Evolutionary conservation across 2,113 vertebrate species (phyloP), one percentile per base, ranked within the genome.

Genomic region (Alectura lathami): DNA sequence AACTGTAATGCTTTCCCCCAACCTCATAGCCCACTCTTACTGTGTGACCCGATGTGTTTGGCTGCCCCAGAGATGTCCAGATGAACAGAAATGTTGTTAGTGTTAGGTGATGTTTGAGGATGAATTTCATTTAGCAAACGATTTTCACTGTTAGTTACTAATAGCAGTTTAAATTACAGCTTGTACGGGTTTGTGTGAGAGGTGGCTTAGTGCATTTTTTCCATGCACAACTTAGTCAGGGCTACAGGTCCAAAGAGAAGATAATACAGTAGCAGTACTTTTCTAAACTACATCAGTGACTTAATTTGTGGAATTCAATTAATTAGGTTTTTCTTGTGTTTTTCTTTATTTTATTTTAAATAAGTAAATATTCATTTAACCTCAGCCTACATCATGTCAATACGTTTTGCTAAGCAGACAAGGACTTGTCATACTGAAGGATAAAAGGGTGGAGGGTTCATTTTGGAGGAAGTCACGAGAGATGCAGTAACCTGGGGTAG

Each of bases 151-250:
- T 29, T 11, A 5, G 0, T 48, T 86, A 0, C 40, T 27, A 9
- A 22, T 17, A 16, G 32, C 30, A 32, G 4, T 38, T 60, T 80
- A 32, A 27, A 27, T 18, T 68, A 11, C 1, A 34, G 13, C 12
- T 78, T 53, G 4, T 40, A 22, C 9, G 4, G 4, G 20, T 63
- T 86, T 0, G 0, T 36, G 36, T 29, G 23, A 66, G 23, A 62
- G 11, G 10, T n/a, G 9, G 9, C 9, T 84, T 42, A 4, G 48
- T 94, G 40, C 42, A 57, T 75, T 63, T 75, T 75, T 24, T 64
- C 50, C 3, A 2, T 7, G 20, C 29, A 15, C 24, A 15, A 5
- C 2, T 73, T 47, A 24, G 34, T 24, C 13, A 4, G 66, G 75
- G 2, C 23, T 69, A 50, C 5, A 89, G 42, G 30, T 7, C 9